A percentile compares a stretch with the other conserved stretches of the same genome.
Evolutionary conservation across 2,113 vertebrate species (phyloP).

Genomic region (Leptocoma aspasia): DNA sequence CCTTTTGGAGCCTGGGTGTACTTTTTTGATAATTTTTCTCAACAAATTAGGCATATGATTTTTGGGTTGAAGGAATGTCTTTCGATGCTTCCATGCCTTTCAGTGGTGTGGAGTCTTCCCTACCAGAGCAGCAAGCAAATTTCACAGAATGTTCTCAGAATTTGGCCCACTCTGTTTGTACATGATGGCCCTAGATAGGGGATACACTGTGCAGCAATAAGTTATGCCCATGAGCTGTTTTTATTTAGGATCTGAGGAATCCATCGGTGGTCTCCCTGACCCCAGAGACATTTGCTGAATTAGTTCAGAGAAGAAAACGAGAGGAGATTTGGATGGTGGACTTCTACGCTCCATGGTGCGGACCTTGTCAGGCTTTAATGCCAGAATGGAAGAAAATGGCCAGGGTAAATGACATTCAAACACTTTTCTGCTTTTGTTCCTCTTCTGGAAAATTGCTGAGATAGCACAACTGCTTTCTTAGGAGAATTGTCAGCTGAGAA

Average conservation of each 20-base stretch:
- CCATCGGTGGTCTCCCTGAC: slow-evolving; percentile 86
- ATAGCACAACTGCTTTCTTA: neutral
- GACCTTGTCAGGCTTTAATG: slow-evolving; percentile 92
- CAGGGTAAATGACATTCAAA: slow-evolving; percentile 73
- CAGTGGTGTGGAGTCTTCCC: neutral
- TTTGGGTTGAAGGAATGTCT: neutral
- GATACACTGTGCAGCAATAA: neutral
- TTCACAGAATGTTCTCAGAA: neutral
- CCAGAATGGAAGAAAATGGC: slow-evolving; percentile 98
- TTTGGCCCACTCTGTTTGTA: neutral
- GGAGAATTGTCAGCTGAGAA: neutral
- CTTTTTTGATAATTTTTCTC: neutral
- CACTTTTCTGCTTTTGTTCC: neutral
- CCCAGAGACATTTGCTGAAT: slow-evolving; percentile 82
- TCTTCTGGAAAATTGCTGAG: neutral
- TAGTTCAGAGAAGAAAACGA: slow-evolving; percentile 76
- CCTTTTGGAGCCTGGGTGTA: neutral
- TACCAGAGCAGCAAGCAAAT: neutral
- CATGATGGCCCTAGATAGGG: neutral
- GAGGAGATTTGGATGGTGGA: slow-evolving; percentile 90
- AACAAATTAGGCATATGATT: neutral
- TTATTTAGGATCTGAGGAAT: slow-evolving; percentile 86
- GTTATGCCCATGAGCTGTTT: neutral
- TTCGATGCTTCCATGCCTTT: neutral
- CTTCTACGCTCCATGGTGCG: slow-evolving; percentile 97